phyloP scores from a whole-genome alignment of 2,888 invertebrate species.

The Hyppa rectilinea region DNA sequence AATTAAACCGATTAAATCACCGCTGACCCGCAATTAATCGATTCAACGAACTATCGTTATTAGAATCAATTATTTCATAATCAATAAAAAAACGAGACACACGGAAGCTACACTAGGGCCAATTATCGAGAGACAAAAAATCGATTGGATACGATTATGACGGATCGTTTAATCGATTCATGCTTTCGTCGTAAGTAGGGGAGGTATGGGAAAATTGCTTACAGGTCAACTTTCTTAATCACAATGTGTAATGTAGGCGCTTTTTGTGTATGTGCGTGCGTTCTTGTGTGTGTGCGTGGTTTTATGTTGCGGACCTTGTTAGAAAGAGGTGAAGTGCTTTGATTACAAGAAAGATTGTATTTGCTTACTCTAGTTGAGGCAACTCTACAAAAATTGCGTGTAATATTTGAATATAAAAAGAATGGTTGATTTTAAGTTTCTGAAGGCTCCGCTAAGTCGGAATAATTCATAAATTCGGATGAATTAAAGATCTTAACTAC shows the following conservation, averaged over 20 bases:
- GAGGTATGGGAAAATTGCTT: conserved; percentile 81
- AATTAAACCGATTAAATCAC: conserved; percentile 68
- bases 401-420: not conserved
- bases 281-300: conserved; percentile 32
- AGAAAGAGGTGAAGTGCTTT: conserved; percentile 22
- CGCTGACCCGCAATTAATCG: conserved; percentile 78
- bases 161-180: conserved; percentile 79
- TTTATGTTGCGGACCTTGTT: conserved; percentile 45
- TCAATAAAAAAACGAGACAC: conserved; percentile 78
- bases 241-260: conserved; percentile 57
- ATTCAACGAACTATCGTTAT: conserved; percentile 81
- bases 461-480: not conserved
- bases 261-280: conserved; percentile 52
- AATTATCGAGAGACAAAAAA: conserved; percentile 81
- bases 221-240: conserved; percentile 83
- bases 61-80: conserved; percentile 81
- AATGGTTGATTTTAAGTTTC: not conserved
- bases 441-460: not conserved
- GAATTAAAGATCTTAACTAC: not conserved
- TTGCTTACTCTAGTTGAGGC: not conserved
- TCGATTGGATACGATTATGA: conserved; percentile 78
- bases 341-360: conserved; percentile 35
- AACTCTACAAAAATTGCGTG: not conserved
- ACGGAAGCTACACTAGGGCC: conserved; percentile 81
- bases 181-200: conserved; percentile 73